Conservation (phyloP, 2,888 invertebrate species). For the Aelia acuminata region DNA sequence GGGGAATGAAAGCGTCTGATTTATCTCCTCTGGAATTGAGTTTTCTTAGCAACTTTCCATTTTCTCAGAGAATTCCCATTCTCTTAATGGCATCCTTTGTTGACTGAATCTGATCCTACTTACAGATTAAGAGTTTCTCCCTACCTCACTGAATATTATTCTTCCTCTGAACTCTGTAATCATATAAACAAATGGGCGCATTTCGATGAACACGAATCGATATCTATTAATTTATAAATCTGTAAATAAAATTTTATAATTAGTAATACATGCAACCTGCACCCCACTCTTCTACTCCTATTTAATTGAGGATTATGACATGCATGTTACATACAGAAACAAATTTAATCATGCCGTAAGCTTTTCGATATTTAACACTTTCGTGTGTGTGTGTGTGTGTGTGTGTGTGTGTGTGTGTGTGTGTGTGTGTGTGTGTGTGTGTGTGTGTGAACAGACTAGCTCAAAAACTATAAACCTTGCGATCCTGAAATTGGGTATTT, state of each 20-base stretch:
- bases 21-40: conserved; percentile 37
- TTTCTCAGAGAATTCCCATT: conserved; percentile 29
- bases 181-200: background rate
- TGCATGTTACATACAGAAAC: too few relatives aligned
- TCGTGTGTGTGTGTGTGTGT: too few relatives aligned
- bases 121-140: background rate
- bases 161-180: conserved; percentile 1
- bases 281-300: too few relatives aligned
- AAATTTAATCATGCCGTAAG: too few relatives aligned
- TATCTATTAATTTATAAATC: background rate
- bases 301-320: too few relatives aligned
- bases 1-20: conserved; percentile 24
- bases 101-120: conserved; percentile 24
- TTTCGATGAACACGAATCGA: background rate
- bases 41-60: conserved; percentile 44
- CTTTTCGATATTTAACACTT: too few relatives aligned
- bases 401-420: too few relatives aligned
- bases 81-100: conserved; percentile 32
- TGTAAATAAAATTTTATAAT: background rate
- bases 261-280: background rate
- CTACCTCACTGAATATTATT: conserved; percentile 27
- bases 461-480: too few relatives aligned
- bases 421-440: too few relatives aligned
- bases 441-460: too few relatives aligned
- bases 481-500: too few relatives aligned